phyloP scores from a whole-genome alignment of 2,888 invertebrate genomes.

The Papilio elwesi region DNA sequence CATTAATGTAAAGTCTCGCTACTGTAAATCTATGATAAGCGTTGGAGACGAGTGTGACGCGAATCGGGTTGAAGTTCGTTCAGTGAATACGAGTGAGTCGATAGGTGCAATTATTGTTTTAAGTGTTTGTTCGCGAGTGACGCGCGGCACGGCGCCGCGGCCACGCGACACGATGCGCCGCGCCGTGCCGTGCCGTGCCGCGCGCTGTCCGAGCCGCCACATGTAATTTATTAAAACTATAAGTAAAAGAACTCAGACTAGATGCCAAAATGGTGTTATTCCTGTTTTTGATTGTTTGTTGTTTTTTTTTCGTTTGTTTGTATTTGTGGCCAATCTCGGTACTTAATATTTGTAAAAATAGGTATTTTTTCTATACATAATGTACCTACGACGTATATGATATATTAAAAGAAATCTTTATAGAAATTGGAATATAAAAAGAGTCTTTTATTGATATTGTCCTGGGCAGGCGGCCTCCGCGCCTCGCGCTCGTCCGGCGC shows the following conservation, averaged over 20 bases:
- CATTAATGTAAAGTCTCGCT: constrained; percentile 71
- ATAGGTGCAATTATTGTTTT: constrained; percentile 82
- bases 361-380: constrained; percentile 83
- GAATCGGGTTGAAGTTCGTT: constrained; percentile 79
- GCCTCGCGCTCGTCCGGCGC: constrained; percentile 31
- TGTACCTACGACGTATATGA: constrained; percentile 80
- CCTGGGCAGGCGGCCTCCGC: constrained; percentile 47
- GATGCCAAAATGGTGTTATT: constrained; percentile 84
- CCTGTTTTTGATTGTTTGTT: constrained; percentile 83
- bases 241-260: constrained; percentile 75
- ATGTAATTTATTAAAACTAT: constrained; percentile 72
- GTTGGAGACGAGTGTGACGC: constrained; percentile 74
- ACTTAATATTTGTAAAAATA: constrained; percentile 83
- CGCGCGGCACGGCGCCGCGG: constrained; percentile 48
- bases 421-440: constrained; percentile 78
- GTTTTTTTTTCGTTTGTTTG: constrained; percentile 79
- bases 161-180: constrained; percentile 28
- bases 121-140: constrained; percentile 59
- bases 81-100: constrained; percentile 79
- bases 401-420: constrained; percentile 76
- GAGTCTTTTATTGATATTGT: constrained; percentile 75
- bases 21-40: constrained; percentile 79
- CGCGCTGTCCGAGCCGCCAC: constrained; percentile 44
- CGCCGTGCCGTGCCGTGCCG: constrained; percentile 43
- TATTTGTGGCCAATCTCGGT: constrained; percentile 83